Percentiles rank a stretch among this genome's conserved stretches.
Evolutionary conservation across 1,140 invertebrate species (phyloP).

Genomic region (Cydia amplana): DNA sequence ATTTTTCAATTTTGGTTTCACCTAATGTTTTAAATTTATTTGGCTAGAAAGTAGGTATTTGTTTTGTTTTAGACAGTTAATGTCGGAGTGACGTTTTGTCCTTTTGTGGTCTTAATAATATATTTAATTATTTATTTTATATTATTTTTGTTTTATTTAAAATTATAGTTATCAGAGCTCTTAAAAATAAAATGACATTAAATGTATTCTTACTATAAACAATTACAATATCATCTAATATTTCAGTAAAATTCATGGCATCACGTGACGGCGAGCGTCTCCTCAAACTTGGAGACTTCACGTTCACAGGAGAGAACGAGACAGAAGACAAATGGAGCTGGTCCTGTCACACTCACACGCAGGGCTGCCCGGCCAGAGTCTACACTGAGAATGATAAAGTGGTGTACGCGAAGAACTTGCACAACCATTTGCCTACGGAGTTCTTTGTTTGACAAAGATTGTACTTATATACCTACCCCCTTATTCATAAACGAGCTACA

Average conservation of each 20-base stretch:
- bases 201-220: neutral
- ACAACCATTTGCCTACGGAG: constrained; percentile 70
- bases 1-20: neutral
- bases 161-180: too few relatives aligned
- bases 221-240: constrained; percentile 34
- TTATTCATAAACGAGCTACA: too few relatives aligned
- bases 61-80: too few relatives aligned
- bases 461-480: too few relatives aligned
- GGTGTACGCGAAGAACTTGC: constrained; percentile 58
- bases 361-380: constrained; percentile 61
- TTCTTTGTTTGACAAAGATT: constrained; percentile 67
- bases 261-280: constrained; percentile 64
- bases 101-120: too few relatives aligned
- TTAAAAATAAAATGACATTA: too few relatives aligned
- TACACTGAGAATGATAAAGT: constrained; percentile 59
- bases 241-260: constrained; percentile 72
- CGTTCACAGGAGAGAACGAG: constrained; percentile 55
- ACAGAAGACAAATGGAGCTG: constrained; percentile 56
- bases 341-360: constrained; percentile 68
- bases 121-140: too few relatives aligned
- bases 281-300: constrained; percentile 70
- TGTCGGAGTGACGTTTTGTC: too few relatives aligned
- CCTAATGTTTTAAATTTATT: neutral
- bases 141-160: too few relatives aligned
- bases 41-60: neutral